Evolutionary conservation across 2,113 vertebrate genomes (phyloP).

Genomic region (Azemiops feae): DNA sequence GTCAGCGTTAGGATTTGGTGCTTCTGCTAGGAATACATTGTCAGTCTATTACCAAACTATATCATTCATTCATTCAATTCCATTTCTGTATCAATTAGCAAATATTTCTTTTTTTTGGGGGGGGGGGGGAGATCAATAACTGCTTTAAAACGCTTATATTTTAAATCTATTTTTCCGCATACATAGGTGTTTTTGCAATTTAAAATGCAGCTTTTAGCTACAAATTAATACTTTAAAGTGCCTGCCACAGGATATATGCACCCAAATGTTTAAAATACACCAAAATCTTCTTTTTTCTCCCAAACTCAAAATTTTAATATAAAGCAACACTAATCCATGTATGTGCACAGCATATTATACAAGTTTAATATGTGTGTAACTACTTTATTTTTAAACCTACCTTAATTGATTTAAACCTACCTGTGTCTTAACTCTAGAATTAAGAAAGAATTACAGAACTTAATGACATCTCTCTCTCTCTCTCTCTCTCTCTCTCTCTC

Average conservation of each 20-base stretch:
- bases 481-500: no score
- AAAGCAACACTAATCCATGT: not conserved
- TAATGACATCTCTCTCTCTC: not conserved
- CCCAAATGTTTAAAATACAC: not conserved
- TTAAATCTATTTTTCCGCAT: not conserved
- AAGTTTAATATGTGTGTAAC: not conserved
- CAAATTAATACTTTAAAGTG: not conserved
- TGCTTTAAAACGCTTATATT: not conserved
- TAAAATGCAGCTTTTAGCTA: not conserved
- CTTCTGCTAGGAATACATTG: not conserved
- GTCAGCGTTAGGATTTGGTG: not conserved
- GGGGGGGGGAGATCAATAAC: not conserved
- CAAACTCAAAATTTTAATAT: not conserved
- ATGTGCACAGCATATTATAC: not conserved
- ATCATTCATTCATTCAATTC: not conserved
- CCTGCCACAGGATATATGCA: not conserved
- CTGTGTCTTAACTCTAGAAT: not conserved
- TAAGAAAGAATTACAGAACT: not conserved
- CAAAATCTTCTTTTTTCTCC: not conserved
- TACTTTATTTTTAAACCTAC: not conserved
- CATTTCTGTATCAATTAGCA: not conserved
- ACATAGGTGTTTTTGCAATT: not conserved
- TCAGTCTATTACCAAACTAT: not conserved
- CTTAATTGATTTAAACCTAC: not conserved
- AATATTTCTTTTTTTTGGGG: not conserved